phyloP scores from a whole-genome alignment of 2,797 vertebrate genomes.

The Ammospiza maritima region DNA sequence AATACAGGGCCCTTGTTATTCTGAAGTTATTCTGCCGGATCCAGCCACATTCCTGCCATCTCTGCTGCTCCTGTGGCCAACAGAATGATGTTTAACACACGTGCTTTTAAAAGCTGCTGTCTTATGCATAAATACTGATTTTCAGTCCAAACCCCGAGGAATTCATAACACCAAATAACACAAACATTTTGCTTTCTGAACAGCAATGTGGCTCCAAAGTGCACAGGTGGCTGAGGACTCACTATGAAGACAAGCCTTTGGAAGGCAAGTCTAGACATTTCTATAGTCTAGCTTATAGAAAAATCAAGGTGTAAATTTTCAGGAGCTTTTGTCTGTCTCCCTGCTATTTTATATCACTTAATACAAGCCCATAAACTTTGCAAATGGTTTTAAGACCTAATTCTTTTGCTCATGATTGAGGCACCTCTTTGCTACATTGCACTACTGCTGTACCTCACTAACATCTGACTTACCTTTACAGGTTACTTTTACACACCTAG shows the following conservation, averaged over 20 bases:
- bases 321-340: not conserved
- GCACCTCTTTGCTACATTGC: not conserved
- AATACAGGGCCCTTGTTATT: not conserved
- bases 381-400: not conserved
- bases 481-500: not conserved
- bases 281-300: not conserved
- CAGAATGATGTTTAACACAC: not conserved
- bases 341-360: not conserved
- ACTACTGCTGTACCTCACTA: not conserved
- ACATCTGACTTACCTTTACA: not conserved
- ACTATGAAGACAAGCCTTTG: not conserved
- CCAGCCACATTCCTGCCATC: not conserved
- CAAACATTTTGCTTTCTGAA: not conserved
- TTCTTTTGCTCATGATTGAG: not conserved
- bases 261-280: not conserved
- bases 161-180: not conserved
- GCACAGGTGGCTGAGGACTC: not conserved
- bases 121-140: not conserved
- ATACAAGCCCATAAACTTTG: not conserved
- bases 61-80: not conserved
- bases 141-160: not conserved
- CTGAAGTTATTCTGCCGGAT: not conserved
- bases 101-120: not conserved
- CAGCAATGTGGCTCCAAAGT: not conserved
- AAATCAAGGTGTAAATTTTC: not conserved